Evolutionary conservation across 2,113 vertebrate species (phyloP).

Genomic region (Oophaga pumilio): DNA sequence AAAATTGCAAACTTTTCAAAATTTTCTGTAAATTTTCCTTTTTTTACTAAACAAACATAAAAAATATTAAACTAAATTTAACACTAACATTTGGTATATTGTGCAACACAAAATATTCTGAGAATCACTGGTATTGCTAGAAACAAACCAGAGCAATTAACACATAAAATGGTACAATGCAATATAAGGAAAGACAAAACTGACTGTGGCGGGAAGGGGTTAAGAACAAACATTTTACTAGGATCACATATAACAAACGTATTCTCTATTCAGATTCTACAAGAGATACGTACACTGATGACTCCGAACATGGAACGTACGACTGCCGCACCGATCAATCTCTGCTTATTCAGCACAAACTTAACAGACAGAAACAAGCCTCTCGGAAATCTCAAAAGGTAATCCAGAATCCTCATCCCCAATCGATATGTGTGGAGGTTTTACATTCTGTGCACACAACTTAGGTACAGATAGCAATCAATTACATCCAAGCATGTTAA

Average conservation of each 20-base stretch:
- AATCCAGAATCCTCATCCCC: constrained; percentile 51
- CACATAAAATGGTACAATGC: too few species aligned
- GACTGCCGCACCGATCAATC: constrained; percentile 83
- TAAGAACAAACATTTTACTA: background rate
- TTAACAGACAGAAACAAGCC: constrained; percentile 78
- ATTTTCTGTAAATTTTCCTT: too few species aligned
- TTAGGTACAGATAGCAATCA: constrained; percentile 15
- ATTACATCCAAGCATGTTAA: background rate
- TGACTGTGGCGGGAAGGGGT: background rate
- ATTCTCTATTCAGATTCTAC: constrained; percentile 71
- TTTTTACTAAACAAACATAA: too few species aligned
- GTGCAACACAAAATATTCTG: too few species aligned
- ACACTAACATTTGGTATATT: too few species aligned
- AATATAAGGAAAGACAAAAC: too few species aligned
- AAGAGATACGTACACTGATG: constrained; percentile 82
- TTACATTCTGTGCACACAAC: constrained; percentile 13
- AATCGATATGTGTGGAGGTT: constrained; percentile 41
- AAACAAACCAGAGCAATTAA: too few species aligned
- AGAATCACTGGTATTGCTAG: too few species aligned
- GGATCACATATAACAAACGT: constrained; percentile 17
- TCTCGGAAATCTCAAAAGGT: constrained; percentile 82
- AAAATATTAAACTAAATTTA: too few species aligned
- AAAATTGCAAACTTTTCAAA: too few species aligned
- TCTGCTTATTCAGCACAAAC: constrained; percentile 81
- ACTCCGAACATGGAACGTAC: constrained; percentile 83